Evolutionary conservation across 2,797 vertebrate species (phyloP).

Genomic region (Acropternis orthonyx): DNA sequence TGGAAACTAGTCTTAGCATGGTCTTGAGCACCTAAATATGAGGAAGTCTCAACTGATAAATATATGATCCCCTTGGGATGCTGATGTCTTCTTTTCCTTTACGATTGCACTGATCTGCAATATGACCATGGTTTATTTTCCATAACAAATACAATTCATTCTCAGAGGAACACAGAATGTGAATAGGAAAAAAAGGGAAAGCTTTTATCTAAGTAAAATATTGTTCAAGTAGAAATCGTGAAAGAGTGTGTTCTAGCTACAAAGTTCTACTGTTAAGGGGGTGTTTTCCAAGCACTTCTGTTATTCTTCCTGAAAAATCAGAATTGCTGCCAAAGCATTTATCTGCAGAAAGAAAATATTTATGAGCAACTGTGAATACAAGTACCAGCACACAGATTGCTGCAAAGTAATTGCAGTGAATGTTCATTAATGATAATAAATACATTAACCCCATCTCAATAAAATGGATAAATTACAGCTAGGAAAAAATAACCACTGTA

Average conservation of each 20-base stretch:
- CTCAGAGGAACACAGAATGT: neutral
- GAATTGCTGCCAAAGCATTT: neutral
- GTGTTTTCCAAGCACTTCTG: neutral
- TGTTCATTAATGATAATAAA: neutral
- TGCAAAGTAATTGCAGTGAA: neutral
- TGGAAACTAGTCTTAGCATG: neutral
- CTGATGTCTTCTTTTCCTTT: neutral
- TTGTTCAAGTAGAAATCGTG: neutral
- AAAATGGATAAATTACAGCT: neutral
- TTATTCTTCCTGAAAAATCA: neutral
- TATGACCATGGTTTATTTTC: neutral
- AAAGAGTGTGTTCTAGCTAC: neutral
- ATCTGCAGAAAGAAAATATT: neutral
- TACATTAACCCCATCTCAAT: neutral
- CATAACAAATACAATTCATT: neutral
- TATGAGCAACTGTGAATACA: neutral
- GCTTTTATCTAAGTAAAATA: neutral
- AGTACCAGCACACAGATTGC: neutral
- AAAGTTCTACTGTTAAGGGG: neutral
- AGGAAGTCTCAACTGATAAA: neutral
- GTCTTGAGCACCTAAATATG: neutral
- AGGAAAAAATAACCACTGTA: neutral
- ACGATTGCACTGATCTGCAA: neutral
- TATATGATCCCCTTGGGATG: neutral
- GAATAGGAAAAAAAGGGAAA: neutral